Evolutionary conservation across 1,140 invertebrate species (phyloP), one percentile per base, ranked within the genome.

Genomic region (Drosophila yakuba): DNA sequence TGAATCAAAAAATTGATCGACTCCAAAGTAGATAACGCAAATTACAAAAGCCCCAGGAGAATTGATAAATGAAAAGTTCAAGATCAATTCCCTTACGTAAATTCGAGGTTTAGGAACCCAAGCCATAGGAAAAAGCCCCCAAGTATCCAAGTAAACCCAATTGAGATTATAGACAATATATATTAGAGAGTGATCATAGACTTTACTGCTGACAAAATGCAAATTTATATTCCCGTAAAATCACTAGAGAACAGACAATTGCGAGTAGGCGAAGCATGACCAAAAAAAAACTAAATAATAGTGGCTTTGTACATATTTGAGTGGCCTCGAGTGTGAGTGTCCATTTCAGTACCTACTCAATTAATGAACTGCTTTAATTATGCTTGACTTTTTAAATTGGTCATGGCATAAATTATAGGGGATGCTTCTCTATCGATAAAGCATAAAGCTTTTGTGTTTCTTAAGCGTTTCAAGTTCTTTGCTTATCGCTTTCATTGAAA

Each of bases 301-400:
- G 28, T 35, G 17, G 60, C 28, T 25, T 43, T 41, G 43, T 36
- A 54, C 43, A 36, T 47, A 32, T 25, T 39, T 20, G 17, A 43
- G 25, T 36, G 64, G 35, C 51, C 64, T 43, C 17, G 32, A 68
- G 36, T 41, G 51, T 38, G 63, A 57, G 69, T 48, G 64, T 71
- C 43, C 44, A 11, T 69, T 43, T 41, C 64, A 32, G 38, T 50
- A 43, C 52, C 44, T 41, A n/a, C 41, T 44, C 50, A 56, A 64
- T 44, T 64, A 74, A 74, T 57, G 57, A 74, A 74, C 69, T 74
- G 59, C 52, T 74, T 74, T 74, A 74, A 64, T 74, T 74, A 74
- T 74, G 69, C 44, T 38, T 62, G 50, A 74, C 58, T 44, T 32
- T 55, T n/a, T n/a, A 23, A 61, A 35, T 50, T 48, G 45, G 35